Percentiles rank a stretch among this genome's conserved stretches.
These are phyloP conservation scores for Tolmerus cingulatus DNA, from an alignment of 2,888 invertebrate species.

Conservation along the genomic window DNA sequence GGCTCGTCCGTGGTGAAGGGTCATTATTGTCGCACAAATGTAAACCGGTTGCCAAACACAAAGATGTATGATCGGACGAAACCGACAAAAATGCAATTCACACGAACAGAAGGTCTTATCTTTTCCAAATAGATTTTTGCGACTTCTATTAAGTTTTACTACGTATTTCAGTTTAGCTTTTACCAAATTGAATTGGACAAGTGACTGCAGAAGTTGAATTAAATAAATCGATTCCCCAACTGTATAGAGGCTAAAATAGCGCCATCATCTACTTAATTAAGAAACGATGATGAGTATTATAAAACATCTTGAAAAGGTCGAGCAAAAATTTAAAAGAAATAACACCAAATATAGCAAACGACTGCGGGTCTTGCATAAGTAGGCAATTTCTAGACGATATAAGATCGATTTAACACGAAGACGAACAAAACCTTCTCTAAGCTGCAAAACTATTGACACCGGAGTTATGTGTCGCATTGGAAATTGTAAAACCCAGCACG, in stretches of 20 bases:
- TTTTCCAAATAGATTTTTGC: not conserved
- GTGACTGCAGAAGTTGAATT: not conserved
- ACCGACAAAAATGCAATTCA: not conserved
- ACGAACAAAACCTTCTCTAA: not conserved
- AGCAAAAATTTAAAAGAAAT: not conserved
- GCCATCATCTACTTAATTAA: too few species aligned
- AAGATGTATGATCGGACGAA: not conserved
- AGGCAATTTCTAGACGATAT: not conserved
- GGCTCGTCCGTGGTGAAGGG: constrained; percentile 1
- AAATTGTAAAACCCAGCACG: not conserved
- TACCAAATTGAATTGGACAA: not conserved
- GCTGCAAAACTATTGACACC: not conserved
- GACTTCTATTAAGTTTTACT: not conserved
- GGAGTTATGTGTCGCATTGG: not conserved
- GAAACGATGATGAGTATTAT: too few species aligned
- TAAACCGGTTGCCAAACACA: not conserved
- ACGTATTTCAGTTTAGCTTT: not conserved
- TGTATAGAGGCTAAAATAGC: too few species aligned
- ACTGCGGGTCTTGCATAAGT: not conserved
- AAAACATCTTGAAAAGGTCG: not conserved
- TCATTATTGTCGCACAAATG: not conserved
- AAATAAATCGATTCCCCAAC: not conserved
- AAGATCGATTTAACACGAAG: not conserved
- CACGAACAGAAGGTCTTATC: not conserved
- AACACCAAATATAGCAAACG: not conserved